Conservation (phyloP, 2,797 vertebrate species). For the Ctenochaetus hawaiiensis region DNA sequence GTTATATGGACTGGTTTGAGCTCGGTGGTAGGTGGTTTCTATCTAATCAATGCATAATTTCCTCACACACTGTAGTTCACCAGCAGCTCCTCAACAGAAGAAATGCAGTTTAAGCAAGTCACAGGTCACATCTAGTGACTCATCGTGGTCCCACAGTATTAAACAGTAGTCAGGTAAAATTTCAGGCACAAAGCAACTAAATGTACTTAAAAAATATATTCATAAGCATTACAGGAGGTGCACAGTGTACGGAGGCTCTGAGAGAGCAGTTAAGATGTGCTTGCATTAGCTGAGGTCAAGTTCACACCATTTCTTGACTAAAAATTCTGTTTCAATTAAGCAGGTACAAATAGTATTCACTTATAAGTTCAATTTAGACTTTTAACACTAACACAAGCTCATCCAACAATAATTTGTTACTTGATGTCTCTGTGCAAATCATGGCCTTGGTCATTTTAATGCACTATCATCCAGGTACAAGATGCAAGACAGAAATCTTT, state of each 20-base stretch:
- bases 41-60: conserved; percentile 3
- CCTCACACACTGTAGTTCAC: conserved; percentile 17
- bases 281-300: conserved; percentile 17
- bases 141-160: neutral
- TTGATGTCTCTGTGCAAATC: neutral
- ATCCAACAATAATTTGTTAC: neutral
- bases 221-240: no score
- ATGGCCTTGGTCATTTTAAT: neutral
- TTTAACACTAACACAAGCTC: neutral
- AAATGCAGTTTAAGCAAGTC: conserved; percentile 13
- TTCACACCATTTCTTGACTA: conserved; percentile 8
- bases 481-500: conserved; percentile 5
- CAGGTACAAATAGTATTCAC: neutral
- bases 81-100: neutral
- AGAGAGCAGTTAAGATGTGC: neutral
- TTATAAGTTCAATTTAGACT: neutral
- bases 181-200: conserved; percentile 18
- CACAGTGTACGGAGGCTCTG: neutral
- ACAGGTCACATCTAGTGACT: conserved; percentile 28
- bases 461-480: neutral
- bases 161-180: conserved; percentile 25
- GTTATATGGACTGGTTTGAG: neutral
- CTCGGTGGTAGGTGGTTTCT: neutral
- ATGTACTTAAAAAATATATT: conserved; percentile 18
- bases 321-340: conserved; percentile 1